Evolutionary conservation across 2,113 vertebrate species (phyloP).

Genomic region (Tragelaphus scriptus): DNA sequence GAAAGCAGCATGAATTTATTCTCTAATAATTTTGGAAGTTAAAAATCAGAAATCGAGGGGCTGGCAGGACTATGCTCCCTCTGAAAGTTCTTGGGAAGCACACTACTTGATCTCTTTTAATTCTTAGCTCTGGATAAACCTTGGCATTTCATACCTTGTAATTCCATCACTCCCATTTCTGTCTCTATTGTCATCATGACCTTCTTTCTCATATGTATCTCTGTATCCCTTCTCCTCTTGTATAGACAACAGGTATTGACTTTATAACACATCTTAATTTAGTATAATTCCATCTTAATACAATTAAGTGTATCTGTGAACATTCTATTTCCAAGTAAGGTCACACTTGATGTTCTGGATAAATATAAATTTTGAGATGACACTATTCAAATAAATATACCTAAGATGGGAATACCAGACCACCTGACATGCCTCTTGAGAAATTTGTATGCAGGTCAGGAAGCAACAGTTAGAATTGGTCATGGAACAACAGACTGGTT

Average conservation of each 20-base stretch:
- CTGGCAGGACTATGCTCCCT: not conserved
- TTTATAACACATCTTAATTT: not conserved
- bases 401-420: not conserved
- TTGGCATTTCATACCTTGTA: not conserved
- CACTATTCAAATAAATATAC: not conserved
- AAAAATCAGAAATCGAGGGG: not conserved
- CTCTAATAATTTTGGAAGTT: not conserved
- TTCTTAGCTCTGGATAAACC: not conserved
- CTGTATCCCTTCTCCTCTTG: not conserved
- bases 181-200: not conserved
- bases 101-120: not conserved
- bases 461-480: no score
- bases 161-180: not conserved
- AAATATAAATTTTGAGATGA: not conserved
- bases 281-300: not conserved
- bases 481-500: no score
- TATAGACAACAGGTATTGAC: not conserved
- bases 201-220: not conserved
- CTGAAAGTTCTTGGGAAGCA: not conserved
- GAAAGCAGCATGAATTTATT: not conserved
- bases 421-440: no score
- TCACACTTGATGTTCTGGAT: fast-evolving
- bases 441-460: no score
- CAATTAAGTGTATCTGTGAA: not conserved
- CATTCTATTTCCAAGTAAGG: not conserved